These are phyloP conservation scores for Boloria selene DNA, from an alignment of 2,888 invertebrate genomes.

Conservation along the genomic window DNA sequence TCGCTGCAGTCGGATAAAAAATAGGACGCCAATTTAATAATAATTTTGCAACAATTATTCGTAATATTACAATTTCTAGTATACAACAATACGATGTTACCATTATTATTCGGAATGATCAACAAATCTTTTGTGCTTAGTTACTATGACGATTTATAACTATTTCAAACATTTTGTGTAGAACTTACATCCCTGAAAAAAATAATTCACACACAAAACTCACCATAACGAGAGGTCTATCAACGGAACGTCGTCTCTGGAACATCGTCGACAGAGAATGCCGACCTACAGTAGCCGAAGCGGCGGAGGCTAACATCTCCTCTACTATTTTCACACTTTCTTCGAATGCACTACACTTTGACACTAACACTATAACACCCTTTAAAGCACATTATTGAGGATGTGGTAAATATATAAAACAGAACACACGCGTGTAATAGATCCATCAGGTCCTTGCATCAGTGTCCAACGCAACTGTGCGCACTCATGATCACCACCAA, in stretches of 20 bases:
- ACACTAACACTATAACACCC: conserved; percentile 37
- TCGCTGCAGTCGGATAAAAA: too few relatives aligned
- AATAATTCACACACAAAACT: conserved; percentile 21
- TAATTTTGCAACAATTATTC: too few relatives aligned
- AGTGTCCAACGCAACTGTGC: conserved; percentile 19
- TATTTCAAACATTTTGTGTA: neutral
- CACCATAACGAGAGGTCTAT: conserved; percentile 43
- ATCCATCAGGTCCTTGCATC: neutral
- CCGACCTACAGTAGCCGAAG: conserved; percentile 57
- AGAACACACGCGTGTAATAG: neutral
- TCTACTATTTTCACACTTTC: conserved; percentile 21
- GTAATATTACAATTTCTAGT: too few relatives aligned
- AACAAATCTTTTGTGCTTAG: too few relatives aligned
- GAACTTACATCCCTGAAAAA: neutral
- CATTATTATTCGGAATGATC: too few relatives aligned
- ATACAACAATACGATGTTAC: too few relatives aligned
- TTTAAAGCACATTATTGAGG: neutral
- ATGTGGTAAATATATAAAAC: neutral
- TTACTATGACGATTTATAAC: too few relatives aligned
- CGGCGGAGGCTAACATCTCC: conserved; percentile 65
- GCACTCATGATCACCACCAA: conserved; percentile 23
- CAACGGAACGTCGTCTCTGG: conserved; percentile 53
- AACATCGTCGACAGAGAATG: conserved; percentile 68
- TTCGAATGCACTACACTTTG: conserved; percentile 15
- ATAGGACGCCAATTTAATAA: too few relatives aligned